Conservation (phyloP, 2,113 vertebrate species). For the Nannobrachium achirus region DNA sequence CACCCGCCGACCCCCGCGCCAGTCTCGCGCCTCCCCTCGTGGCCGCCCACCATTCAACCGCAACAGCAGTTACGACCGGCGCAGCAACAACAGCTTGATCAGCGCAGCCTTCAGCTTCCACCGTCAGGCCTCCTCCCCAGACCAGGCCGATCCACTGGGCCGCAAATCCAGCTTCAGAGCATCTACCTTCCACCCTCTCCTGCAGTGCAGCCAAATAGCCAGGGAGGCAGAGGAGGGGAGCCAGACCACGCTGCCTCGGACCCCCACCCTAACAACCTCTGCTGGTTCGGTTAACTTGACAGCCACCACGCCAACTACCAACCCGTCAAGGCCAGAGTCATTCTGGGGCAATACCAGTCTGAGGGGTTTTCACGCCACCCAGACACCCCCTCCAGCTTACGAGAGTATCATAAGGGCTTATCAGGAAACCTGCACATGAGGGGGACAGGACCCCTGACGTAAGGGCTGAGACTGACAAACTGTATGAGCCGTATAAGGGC, state of each 20-base stretch:
- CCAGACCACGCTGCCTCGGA: conserved; percentile 85
- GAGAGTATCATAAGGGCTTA: conserved; percentile 95
- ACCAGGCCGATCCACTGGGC: conserved; percentile 86
- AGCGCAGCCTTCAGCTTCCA: conserved; percentile 91
- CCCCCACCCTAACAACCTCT: conserved; percentile 72
- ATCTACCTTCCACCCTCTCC: conserved; percentile 95
- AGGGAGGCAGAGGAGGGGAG: conserved; percentile 87
- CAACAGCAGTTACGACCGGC: conserved; percentile 88
- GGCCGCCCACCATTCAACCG: conserved; percentile 87
- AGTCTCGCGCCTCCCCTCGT: conserved; percentile 71
- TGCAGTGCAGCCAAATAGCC: conserved; percentile 89
- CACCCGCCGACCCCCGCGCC: conserved; percentile 82
- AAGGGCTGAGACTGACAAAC: conserved; percentile 15
- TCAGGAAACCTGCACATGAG: conserved; percentile 86
- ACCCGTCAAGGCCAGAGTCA: conserved; percentile 81
- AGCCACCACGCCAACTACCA: conserved; percentile 62
- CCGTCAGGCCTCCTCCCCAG: conserved; percentile 86
- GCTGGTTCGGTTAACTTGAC: conserved; percentile 77
- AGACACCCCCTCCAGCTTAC: conserved; percentile 90
- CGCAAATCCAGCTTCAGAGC: conserved; percentile 93
- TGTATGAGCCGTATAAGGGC: conserved; percentile 6
- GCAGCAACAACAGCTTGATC: conserved; percentile 94
- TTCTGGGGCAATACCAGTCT: conserved; percentile 89
- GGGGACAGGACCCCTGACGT: background rate
- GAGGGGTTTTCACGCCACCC: conserved; percentile 80